Evolutionary conservation across 1,140 invertebrate species (phyloP), one percentile per base, ranked within the genome.

Genomic region (Pteromalus puparum): DNA sequence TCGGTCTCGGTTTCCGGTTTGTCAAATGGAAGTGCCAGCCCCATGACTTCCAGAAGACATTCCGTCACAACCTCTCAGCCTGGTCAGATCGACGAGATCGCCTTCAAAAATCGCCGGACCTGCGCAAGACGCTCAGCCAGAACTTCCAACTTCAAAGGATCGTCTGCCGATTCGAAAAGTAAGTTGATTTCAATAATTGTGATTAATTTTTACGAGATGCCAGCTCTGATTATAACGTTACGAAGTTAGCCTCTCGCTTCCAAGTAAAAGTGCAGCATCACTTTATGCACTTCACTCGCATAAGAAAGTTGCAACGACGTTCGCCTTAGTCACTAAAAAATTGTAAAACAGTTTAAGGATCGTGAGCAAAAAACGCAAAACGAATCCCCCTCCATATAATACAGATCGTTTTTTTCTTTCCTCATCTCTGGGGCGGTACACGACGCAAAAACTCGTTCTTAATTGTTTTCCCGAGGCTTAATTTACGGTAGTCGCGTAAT

Each of bases 21-120:
- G 82, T 97, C 96, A 86, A 96, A 97, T 87, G 97, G 96, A 87
- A 96, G 95, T 82, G 96, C 95, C 15, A 96, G 96, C 68, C 97
- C 97, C 89, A 95, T 97, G 15, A 94, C 96, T 1, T 95, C 95
- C 87, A 94, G 97, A 89, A 95, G 97, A 88, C 96, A 97, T 93
- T 97, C 96, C 70, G 95, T 97, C 42, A 97, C 96, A 81, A 96
- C 95, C 65, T 94, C 95, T 70, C 95, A 95, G 87, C 93, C 94
- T 26, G 95, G 95, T 79, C 95, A 95, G 87, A 92, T 94, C 46
- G 91, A 92, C 42, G 96, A 97, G 42, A 96, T 96, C 86, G 34
- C 93, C 94, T 85, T 97, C 90, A 96, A 96, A 87, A 95, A 95
- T 80, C 94, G 97, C 85, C 95, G 96, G 87, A 95, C 95, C 12